Percentiles rank a stretch among this genome's conserved stretches.
phyloP scores from a whole-genome alignment of 2,888 invertebrate genomes.

The Pomacea canaliculata region DNA sequence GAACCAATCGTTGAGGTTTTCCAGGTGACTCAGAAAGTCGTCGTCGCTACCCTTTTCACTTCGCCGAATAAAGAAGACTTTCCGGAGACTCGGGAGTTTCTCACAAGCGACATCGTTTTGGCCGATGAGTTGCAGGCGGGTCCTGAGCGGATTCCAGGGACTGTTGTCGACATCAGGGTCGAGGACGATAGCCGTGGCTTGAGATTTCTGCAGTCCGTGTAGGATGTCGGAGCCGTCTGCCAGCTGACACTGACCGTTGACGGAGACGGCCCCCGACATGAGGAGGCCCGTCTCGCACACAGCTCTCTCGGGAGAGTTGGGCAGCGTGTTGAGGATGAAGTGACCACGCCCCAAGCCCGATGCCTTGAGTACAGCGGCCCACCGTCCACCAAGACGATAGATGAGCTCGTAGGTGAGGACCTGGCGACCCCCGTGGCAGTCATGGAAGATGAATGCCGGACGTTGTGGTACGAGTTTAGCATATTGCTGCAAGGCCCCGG shows the following conservation, averaged over 20 bases:
- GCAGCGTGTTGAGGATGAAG: constrained; percentile 27
- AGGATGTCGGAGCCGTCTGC: constrained; percentile 24
- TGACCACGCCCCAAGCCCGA: constrained; percentile 20
- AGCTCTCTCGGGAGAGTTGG: constrained; percentile 33
- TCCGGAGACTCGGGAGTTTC: not conserved
- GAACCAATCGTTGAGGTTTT: not conserved
- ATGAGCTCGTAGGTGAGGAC: not conserved
- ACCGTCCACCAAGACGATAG: not conserved
- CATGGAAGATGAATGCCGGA: not conserved
- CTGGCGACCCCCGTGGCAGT: not conserved
- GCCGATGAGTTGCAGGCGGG: not conserved
- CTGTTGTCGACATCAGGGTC: constrained; percentile 9
- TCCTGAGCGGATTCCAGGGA: constrained; percentile 6
- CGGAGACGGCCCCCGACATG: constrained; percentile 24
- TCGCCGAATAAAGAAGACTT: not conserved
- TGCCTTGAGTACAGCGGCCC: constrained; percentile 13
- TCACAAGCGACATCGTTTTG: not conserved
- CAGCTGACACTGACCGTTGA: constrained; percentile 31
- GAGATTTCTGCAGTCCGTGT: not conserved
- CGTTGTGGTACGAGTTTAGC: too few species aligned
- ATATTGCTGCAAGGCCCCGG: too few species aligned
- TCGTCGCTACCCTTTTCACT: not conserved
- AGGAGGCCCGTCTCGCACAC: constrained; percentile 28
- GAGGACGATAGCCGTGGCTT: not conserved
- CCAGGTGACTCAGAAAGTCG: constrained; percentile 4